phyloP scores from a whole-genome alignment of 37 sponge, comb jelly and placozoan species.

The Chondrosia reniformis region DNA sequence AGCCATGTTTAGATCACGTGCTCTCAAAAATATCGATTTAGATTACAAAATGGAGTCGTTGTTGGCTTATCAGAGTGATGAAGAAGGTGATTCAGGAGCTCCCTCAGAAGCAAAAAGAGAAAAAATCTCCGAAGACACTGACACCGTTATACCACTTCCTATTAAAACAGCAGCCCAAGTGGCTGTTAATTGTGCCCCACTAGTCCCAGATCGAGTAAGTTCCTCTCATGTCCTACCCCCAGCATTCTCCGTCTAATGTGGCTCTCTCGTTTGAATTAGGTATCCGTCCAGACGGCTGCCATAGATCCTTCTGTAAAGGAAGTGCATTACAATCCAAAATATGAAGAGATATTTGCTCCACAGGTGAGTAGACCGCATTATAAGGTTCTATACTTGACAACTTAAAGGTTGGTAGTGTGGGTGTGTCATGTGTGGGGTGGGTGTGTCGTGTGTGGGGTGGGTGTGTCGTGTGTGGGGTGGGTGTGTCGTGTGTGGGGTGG shows the following conservation, averaged over 20 bases:
- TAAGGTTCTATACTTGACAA: too few relatives aligned
- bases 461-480: too few relatives aligned
- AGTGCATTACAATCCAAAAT: conserved; percentile 82
- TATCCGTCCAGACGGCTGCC: background rate
- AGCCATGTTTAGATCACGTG: too few relatives aligned
- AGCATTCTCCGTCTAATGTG: background rate
- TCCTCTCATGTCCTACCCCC: background rate
- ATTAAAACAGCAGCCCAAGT: background rate
- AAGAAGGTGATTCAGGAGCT: conserved; percentile 1
- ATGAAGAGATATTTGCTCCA: conserved; percentile 87
- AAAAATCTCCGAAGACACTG: too few relatives aligned
- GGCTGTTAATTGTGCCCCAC: conserved; percentile 6
- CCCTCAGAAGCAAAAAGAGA: background rate
- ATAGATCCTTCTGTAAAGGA: conserved; percentile 72
- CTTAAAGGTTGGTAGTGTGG: too few relatives aligned
- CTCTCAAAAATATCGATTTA: too few relatives aligned
- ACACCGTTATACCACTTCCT: background rate
- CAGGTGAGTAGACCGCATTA: conserved; percentile 48
- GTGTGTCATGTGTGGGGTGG: too few relatives aligned
- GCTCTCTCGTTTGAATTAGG: background rate
- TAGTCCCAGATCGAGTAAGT: background rate
- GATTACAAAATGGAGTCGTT: conserved; percentile 36
- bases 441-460: too few relatives aligned
- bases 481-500: too few relatives aligned
- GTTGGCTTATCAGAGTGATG: conserved; percentile 17